These are phyloP conservation scores for Ceyx melanurus DNA, from an alignment of 2,113 vertebrate genomes.

Conservation along the genomic window DNA sequence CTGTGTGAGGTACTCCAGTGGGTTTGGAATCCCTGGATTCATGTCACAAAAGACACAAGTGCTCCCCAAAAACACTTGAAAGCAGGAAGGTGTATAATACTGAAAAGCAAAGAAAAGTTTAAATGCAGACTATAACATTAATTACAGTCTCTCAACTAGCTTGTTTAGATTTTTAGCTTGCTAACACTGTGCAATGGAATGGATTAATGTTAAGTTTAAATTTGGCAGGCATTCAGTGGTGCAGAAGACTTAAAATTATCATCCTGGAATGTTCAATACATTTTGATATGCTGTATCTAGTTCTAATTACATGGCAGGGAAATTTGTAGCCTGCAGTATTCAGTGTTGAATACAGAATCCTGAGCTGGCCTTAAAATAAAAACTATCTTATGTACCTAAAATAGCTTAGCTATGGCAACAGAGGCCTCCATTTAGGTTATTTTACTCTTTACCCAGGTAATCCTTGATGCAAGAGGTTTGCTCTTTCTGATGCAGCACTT, in stretches of 20 bases:
- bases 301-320: background rate
- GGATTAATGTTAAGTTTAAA: background rate
- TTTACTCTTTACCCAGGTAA: background rate
- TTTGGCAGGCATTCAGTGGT: background rate
- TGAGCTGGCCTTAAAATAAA: background rate
- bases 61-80: background rate
- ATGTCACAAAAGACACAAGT: background rate
- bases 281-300: background rate
- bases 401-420: background rate
- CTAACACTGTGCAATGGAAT: background rate
- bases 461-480: background rate
- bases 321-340: background rate
- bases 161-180: constrained; percentile 6
- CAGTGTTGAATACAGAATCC: background rate
- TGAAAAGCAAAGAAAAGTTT: background rate
- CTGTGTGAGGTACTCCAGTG: background rate
- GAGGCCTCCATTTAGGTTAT: background rate
- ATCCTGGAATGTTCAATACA: background rate
- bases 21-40: background rate
- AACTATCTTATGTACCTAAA: background rate
- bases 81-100: background rate
- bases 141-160: background rate
- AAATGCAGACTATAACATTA: background rate
- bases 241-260: background rate
- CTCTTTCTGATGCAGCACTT: background rate